phyloP scores from a whole-genome alignment of 2,113 vertebrate genomes.

The Chaenogobius annularis region DNA sequence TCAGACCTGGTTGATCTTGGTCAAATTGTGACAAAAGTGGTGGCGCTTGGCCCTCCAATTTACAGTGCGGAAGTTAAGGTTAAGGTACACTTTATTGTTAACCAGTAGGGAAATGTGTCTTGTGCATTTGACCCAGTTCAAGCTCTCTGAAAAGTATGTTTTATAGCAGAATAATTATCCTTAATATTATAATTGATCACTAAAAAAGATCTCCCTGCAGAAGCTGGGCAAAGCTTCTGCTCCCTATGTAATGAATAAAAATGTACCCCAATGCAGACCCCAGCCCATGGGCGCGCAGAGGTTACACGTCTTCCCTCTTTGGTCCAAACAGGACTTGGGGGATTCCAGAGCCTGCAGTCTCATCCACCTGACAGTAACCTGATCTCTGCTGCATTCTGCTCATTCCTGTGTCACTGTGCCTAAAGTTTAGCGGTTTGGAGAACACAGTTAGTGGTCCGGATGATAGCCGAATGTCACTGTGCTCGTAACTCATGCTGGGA shows the following conservation, averaged over 20 bases:
- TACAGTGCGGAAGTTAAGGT: too few relatives aligned
- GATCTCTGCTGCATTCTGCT: neutral
- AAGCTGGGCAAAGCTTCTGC: too few relatives aligned
- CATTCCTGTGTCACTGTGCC: neutral
- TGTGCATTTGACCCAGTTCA: too few relatives aligned
- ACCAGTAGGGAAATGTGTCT: too few relatives aligned
- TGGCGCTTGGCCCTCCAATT: too few relatives aligned
- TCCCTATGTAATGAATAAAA: neutral
- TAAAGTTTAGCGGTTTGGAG: neutral
- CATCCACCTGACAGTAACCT: slow-evolving; percentile 6
- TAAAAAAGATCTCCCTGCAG: too few relatives aligned
- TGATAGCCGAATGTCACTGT: neutral
- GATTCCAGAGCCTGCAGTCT: slow-evolving; percentile 1
- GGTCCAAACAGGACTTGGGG: neutral
- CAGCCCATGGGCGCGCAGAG: neutral
- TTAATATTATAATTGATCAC: too few relatives aligned
- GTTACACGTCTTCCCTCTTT: neutral
- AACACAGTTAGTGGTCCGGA: neutral
- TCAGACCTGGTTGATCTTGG: too few relatives aligned
- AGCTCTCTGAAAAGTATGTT: too few relatives aligned
- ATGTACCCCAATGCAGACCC: neutral
- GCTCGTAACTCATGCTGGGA: neutral
- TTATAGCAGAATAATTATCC: too few relatives aligned
- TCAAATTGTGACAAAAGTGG: too few relatives aligned
- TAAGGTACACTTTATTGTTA: too few relatives aligned